These are phyloP conservation scores for Rhodophaea formosa DNA, from an alignment of 2,888 invertebrate genomes.

Conservation along the genomic window DNA sequence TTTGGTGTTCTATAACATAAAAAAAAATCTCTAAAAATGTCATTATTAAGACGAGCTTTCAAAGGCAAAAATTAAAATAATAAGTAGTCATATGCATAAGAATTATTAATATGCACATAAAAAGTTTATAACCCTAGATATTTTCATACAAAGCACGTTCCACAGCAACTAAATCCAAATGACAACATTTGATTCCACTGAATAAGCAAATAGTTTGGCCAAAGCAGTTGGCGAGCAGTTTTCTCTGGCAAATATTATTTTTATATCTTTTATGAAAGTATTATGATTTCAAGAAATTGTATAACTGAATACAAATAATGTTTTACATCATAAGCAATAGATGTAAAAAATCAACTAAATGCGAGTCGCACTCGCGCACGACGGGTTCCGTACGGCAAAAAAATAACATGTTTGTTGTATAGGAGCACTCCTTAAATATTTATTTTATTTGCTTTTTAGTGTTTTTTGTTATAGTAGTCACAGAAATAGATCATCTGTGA, in stretches of 20 bases:
- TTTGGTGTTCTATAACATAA: no score
- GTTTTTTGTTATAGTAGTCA: no score
- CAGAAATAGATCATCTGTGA: no score
- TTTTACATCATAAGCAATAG: background rate
- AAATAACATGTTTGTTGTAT: no score
- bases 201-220: slow-evolving; percentile 9
- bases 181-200: slow-evolving; percentile 4
- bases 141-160: background rate
- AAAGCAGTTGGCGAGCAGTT: background rate
- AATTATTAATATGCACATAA: background rate
- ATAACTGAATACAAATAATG: background rate
- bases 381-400: no score
- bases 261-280: background rate
- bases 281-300: background rate
- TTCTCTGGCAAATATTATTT: background rate
- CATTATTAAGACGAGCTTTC: no score
- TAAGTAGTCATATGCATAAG: background rate
- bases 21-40: no score
- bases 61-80: no score
- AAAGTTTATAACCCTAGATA: background rate
- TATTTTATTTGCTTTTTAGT: no score
- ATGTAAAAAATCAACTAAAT: no score
- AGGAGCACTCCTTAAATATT: no score
- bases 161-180: background rate
- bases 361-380: no score